Base-by-base conservation (phyloP, 2,888 invertebrate genomes). In the Drosophila rellima region DNA sequence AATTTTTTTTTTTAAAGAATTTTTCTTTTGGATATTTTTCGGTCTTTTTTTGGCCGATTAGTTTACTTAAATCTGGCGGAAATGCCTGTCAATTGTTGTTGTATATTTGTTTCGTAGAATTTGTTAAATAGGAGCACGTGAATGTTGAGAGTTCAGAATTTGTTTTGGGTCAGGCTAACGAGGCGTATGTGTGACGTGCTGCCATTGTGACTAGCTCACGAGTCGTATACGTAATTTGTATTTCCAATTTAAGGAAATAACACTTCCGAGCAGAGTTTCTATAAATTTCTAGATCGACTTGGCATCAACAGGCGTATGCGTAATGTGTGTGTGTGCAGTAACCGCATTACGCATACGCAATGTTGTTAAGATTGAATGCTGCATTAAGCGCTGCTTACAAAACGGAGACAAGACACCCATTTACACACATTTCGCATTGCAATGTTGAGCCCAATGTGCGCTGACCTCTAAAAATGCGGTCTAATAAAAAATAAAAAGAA, bases 381-480 rank as follows among this genome's bases (percentile, higher is more conserved):
- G 40, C 40, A 59, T 29, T 48, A 55, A 80, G 26, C 44, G 70
- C n/a, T 33, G 6, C 15, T 39, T 37, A 47, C 33, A 60, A 54
- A 40, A 29, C n/a, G 2, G 20, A 26, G 17, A 15, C n/a, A 52
- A 67, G 55, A 63, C 63, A 65, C 68, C 71, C 71, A 78, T 68
- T 68, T 55, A 68, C 17, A 45, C 56, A 78, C 55, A 67, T 44
- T 54, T 42, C 42, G 67, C 71, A 85, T 82, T 83, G 86, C 82
- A 88, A 72, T 82, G 81, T 48, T 86, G 87, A 54, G 81, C 87
- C 74, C 80, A 82, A 86, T 82, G 82, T 80, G 87, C 87, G 83
- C 65, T 83, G 83, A 88, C 89, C 89, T 84, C 89, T 88, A 88
- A 84, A 88, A 83, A 59, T 69, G 83, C 80, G 83, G 86, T 85